Evolutionary conservation across 2,113 vertebrate species (phyloP), one percentile per base, ranked within the genome.

Genomic region (Panurus biarmicus): DNA sequence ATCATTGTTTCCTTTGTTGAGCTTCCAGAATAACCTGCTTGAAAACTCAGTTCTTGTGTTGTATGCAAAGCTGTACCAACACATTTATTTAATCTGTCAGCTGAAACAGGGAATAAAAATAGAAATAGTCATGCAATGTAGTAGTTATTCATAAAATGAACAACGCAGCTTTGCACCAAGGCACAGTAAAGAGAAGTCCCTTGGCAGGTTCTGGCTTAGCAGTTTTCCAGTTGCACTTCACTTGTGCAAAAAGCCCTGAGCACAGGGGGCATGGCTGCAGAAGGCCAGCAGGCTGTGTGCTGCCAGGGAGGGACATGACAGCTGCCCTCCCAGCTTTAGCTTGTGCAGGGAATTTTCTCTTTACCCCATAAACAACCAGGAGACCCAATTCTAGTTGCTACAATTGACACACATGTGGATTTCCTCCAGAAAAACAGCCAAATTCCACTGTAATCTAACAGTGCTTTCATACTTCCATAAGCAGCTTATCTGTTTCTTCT

Each of bases 401-500:
- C 70, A 76, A 11, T 15, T 85, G 82, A 47, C 36, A 50, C 12
- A 25, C 20, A 11, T 2, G 0, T 29, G 28, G 45, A 65, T 78
- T 86, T 90, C 48, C 58, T 84, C 40, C 61, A 80, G 85, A n/a
- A 91, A 93, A 91, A 14, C 31, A 40, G 47, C 62, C 64, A 33
- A 45, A 77, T 92, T 93, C 57, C n/a, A 20, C 60, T 38, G 31
- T 69, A 90, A 66, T 90, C n/a, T 74, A 83, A 87, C 80, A 65
- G 29, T 66, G 58, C 61, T 93, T 95, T 85, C 61, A 60, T 94
- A 69, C 69, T 78, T 9, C 35, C 3, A 1, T 93, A 94, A 90
- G 80, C 50, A 76, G 66, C 48, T 94, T 90, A 81, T 67, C 54
- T 95, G 89, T 75, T 69, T 81, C 84, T 90, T 85, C 62, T 75